A percentile compares a stretch with the other conserved stretches of the same genome.
phyloP scores from a whole-genome alignment of 2,113 vertebrate genomes.

The Urocolius indicus region DNA sequence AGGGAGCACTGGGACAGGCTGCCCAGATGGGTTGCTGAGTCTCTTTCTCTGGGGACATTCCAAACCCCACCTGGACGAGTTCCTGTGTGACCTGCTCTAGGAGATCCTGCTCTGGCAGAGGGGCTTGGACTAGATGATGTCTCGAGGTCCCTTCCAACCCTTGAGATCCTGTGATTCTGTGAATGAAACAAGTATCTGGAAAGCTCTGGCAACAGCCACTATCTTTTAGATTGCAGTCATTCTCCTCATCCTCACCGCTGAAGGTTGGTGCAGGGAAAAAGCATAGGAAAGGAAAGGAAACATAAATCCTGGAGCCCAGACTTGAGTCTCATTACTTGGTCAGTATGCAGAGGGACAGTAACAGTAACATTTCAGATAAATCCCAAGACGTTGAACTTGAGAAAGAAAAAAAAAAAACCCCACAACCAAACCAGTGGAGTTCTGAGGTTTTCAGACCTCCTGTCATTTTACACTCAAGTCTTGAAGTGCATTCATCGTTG shows the following conservation, averaged over 20 bases:
- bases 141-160: no score
- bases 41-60: no score
- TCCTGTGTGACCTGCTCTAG: no score
- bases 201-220: neutral
- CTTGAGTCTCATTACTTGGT: neutral
- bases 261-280: neutral
- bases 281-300: neutral
- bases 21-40: no score
- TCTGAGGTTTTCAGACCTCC: neutral
- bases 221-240: neutral
- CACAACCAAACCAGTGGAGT: neutral
- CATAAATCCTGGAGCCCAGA: neutral
- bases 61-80: no score
- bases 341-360: neutral
- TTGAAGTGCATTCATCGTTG: neutral
- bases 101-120: no score
- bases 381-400: neutral
- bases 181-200: neutral
- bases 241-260: neutral
- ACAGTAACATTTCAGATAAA: neutral
- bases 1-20: no score
- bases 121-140: no score
- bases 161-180: no score
- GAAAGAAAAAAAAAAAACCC: neutral
- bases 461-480: neutral